These are phyloP conservation scores for Ephydatia muelleri DNA, from an alignment of 37 sponge, comb jelly and placozoan genomes.

Conservation along the genomic window DNA sequence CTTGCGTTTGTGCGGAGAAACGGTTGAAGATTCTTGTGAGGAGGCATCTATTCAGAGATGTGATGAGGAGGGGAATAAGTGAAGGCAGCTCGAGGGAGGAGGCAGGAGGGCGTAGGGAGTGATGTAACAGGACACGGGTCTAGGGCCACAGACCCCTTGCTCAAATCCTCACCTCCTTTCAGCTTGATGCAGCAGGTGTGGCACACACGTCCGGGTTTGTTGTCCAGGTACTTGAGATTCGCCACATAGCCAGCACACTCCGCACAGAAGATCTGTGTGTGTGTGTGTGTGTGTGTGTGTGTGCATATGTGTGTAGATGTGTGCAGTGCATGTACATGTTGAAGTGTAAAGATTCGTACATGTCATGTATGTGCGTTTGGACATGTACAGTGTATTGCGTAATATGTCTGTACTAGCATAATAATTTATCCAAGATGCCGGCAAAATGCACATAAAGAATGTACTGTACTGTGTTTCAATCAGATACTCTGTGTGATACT, in stretches of 20 bases:
- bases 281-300: too few species aligned
- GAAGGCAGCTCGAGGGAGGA: too few species aligned
- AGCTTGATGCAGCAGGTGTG: conserved; percentile 67
- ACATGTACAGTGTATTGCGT: too few species aligned
- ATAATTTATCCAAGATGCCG: too few species aligned
- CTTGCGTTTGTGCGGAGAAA: not conserved
- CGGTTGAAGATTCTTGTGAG: not conserved
- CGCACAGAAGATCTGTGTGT: conserved; percentile 70
- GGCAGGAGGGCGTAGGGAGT: too few species aligned
- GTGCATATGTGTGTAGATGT: too few species aligned
- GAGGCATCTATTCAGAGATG: too few species aligned
- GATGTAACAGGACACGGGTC: too few species aligned
- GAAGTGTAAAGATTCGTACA: not conserved
- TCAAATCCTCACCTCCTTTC: not conserved
- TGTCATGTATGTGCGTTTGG: not conserved
- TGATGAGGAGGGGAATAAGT: not conserved
- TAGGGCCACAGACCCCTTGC: not conserved
- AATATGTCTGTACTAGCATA: not conserved
- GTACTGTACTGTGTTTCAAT: too few species aligned
- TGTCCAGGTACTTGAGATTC: conserved; percentile 54
- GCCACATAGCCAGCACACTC: conserved; percentile 62
- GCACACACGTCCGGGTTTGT: conserved; percentile 71
- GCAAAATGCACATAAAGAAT: too few species aligned
- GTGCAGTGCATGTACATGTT: too few species aligned
- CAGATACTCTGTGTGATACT: too few species aligned